A percentile compares a stretch with the other conserved stretches of the same genome.
phyloP scores from a whole-genome alignment of 2,797 vertebrate species.

The Rhyacichthys aspro region DNA sequence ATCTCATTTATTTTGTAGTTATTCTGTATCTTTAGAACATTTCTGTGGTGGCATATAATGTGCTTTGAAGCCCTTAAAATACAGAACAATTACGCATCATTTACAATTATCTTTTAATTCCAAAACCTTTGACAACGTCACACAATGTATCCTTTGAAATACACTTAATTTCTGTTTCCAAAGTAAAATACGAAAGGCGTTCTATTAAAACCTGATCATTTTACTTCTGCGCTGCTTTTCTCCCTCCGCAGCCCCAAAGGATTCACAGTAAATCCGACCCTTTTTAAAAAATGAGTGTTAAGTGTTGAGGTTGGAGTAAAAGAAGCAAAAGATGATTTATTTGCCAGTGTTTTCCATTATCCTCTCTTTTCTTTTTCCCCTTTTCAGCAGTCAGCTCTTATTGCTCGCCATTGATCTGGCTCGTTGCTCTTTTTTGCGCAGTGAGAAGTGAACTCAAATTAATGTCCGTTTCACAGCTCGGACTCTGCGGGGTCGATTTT shows the following conservation, averaged over 20 bases:
- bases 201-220: neutral
- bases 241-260: conserved; percentile 19
- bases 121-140: too few species aligned
- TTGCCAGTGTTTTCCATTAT: conserved; percentile 89
- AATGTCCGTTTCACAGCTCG: conserved; percentile 92
- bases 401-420: conserved; percentile 93
- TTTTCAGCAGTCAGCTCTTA: conserved; percentile 94
- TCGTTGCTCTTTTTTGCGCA: conserved; percentile 82
- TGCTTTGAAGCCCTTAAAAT: neutral
- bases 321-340: conserved; percentile 95
- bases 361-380: conserved; percentile 25
- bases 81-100: neutral
- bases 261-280: neutral
- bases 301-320: conserved; percentile 79
- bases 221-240: neutral
- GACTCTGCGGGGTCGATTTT: conserved; percentile 87
- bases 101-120: neutral
- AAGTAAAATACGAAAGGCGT: too few species aligned
- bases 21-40: neutral
- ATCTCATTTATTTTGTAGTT: neutral
- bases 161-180: too few species aligned
- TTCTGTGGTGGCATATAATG: too few species aligned
- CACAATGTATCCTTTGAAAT: too few species aligned
- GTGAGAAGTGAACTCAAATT: conserved; percentile 98
- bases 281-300: conserved; percentile 38